Conservation (phyloP, 1,140 invertebrate genomes). For the Zaprionus kolodkinae region DNA sequence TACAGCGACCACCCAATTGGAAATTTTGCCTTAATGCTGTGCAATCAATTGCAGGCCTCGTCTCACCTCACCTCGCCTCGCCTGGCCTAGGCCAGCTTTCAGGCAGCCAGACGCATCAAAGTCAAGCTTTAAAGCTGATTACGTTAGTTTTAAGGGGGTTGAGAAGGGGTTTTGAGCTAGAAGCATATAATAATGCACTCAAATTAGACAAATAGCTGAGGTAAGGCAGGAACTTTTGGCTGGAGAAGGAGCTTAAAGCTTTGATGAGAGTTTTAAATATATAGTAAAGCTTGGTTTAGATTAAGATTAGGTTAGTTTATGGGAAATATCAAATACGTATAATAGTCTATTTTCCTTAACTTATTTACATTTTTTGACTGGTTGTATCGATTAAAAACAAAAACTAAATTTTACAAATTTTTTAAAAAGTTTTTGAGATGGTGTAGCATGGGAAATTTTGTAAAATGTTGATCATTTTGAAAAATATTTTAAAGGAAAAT, state of each 20-base stretch:
- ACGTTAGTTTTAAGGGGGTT: background rate
- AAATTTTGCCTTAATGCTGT: conserved; percentile 63
- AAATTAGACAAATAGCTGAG: background rate
- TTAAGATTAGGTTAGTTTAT: no score
- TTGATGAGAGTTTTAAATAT: background rate
- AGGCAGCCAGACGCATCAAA: background rate
- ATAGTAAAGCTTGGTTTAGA: no score
- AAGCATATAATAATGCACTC: no score
- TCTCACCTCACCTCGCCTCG: background rate
- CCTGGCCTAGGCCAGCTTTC: conserved; percentile 6
- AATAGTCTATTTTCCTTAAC: no score
- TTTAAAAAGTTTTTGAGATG: no score
- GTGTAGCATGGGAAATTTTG: no score
- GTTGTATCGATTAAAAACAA: no score
- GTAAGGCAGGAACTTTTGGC: background rate
- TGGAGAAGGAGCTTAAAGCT: background rate
- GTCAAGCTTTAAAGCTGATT: conserved; percentile 35
- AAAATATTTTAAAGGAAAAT: no score
- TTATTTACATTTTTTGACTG: no score
- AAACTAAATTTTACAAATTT: no score
- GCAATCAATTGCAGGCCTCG: conserved; percentile 58
- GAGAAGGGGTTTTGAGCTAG: background rate
- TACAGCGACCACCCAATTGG: conserved; percentile 66
- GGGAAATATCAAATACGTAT: no score
- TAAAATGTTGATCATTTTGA: no score